Percentiles rank a stretch among this genome's conserved stretches.
These are phyloP conservation scores for Remorina albescens DNA, from an alignment of 2,797 vertebrate genomes.

Conservation along the genomic window DNA sequence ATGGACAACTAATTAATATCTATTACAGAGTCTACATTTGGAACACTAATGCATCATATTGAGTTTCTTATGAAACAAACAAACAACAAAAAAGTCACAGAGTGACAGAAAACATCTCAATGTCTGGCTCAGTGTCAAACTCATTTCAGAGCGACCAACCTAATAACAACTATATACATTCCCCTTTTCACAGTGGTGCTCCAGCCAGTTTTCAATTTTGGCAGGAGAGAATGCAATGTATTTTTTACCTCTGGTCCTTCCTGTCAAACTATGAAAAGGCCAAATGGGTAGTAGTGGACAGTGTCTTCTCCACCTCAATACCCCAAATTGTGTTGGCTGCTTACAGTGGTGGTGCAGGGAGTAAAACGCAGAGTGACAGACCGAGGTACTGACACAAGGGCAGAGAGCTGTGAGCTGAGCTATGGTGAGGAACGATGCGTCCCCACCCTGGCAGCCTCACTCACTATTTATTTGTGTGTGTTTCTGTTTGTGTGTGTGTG, in stretches of 20 bases:
- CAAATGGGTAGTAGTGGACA: conserved; percentile 72
- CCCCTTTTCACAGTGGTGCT: conserved; percentile 52
- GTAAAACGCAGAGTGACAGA: conserved; percentile 74
- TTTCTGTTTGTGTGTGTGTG: conserved; percentile 6
- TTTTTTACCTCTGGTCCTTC: conserved; percentile 69
- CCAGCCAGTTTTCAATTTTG: conserved; percentile 58
- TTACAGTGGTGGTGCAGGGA: conserved; percentile 63
- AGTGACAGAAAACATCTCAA: conserved; percentile 72
- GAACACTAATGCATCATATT: conserved; percentile 68
- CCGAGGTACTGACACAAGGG: conserved; percentile 65
- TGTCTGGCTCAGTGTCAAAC: conserved; percentile 66
- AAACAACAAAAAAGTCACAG: conserved; percentile 19
- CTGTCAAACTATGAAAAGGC: conserved; percentile 75
- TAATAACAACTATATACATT: conserved; percentile 64
- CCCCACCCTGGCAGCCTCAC: conserved; percentile 50
- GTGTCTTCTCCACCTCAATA: conserved; percentile 72
- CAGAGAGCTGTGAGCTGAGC: conserved; percentile 68
- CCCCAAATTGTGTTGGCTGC: conserved; percentile 68
- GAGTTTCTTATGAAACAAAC: conserved; percentile 61
- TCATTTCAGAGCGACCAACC: conserved; percentile 52
- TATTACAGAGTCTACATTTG: conserved; percentile 64
- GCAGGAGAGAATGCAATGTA: conserved; percentile 60
- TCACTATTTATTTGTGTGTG: conserved; percentile 60
- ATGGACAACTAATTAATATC: conserved; percentile 83
- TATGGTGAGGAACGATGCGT: conserved; percentile 38